A percentile compares a stretch with the other conserved stretches of the same genome.
These are phyloP conservation scores for Ruditapes philippinarum DNA, from an alignment of 1,140 invertebrate genomes.

Conservation along the genomic window DNA sequence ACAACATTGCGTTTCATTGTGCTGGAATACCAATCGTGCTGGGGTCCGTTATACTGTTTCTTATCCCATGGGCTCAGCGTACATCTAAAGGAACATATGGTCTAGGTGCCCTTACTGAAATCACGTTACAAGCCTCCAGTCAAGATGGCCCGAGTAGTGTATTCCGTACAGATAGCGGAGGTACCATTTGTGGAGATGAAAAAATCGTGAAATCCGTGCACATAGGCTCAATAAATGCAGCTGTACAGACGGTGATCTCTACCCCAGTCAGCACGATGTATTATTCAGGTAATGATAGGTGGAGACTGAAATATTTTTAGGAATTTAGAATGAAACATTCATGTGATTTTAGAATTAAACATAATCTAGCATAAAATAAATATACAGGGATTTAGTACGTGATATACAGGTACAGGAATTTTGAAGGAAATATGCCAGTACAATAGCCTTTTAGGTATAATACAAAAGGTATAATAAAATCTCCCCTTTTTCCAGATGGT, in stretches of 20 bases:
- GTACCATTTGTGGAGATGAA: slow-evolving; percentile 9
- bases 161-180: not conserved
- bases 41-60: slow-evolving; percentile 92
- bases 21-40: slow-evolving; percentile 94
- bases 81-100: slow-evolving; percentile 57
- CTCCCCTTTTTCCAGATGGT: no score
- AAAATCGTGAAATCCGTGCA: not conserved
- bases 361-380: no score
- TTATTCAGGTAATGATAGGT: not conserved
- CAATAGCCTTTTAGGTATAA: no score
- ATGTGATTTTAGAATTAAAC: no score
- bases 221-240: not conserved
- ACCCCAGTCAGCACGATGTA: not conserved
- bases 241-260: not conserved
- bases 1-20: slow-evolving; percentile 92
- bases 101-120: not conserved
- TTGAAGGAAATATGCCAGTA: no score
- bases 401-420: no score
- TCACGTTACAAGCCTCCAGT: not conserved
- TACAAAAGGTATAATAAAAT: no score
- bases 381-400: no score
- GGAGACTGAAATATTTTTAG: no score
- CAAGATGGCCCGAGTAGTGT: not conserved
- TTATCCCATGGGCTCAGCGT: slow-evolving; percentile 88
- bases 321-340: no score